A percentile compares a stretch with the other conserved stretches of the same genome.
Evolutionary conservation across 2,113 vertebrate genomes (phyloP).

Genomic region (Laticauda colubrina): DNA sequence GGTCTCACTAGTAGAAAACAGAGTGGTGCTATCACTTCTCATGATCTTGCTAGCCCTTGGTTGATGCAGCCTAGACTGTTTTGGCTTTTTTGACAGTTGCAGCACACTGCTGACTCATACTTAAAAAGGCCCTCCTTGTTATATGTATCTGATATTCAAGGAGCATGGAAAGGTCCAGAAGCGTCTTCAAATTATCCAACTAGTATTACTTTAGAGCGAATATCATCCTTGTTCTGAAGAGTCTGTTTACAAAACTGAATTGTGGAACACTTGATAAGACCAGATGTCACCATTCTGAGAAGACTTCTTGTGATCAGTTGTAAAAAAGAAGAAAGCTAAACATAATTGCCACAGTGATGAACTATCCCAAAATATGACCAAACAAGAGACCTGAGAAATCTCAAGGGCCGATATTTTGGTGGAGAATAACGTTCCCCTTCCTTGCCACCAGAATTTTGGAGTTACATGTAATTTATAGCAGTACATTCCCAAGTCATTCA

Average conservation of each 20-base stretch:
- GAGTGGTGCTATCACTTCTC: no score
- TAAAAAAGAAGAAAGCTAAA: background rate
- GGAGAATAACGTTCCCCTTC: background rate
- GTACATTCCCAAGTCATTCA: background rate
- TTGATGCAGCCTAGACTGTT: no score
- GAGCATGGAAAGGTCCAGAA: background rate
- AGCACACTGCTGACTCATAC: no score
- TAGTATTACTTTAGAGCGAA: background rate
- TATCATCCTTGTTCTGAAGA: background rate
- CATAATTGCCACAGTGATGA: background rate
- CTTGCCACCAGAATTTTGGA: background rate
- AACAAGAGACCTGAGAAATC: background rate
- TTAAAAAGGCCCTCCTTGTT: background rate
- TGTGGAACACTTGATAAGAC: background rate
- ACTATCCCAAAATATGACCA: background rate
- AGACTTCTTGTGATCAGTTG: background rate
- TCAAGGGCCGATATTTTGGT: background rate
- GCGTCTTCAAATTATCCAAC: background rate
- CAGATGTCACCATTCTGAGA: background rate
- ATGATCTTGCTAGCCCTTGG: no score
- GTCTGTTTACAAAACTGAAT: background rate
- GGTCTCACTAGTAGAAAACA: no score
- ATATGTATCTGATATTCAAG: background rate
- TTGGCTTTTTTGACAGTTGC: no score
- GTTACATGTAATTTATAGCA: background rate